Base-by-base conservation (phyloP, 2,888 invertebrate species). In the Ligdia adustata region DNA sequence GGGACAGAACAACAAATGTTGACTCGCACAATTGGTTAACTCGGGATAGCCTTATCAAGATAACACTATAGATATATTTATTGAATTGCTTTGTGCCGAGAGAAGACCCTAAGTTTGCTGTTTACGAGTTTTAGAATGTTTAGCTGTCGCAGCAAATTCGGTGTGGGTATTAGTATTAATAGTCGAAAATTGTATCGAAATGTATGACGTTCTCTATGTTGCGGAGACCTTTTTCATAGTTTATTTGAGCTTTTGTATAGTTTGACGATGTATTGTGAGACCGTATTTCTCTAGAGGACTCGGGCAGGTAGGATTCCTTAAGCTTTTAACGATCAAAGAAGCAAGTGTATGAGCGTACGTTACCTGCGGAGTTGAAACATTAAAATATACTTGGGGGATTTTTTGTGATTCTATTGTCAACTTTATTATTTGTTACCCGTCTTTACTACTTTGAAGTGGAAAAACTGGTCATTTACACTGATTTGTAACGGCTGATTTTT, bases 311-410 rank as follows among this genome's bases (percentile, higher is more conserved):
- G 28, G 28, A 42, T 31, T 32, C 38, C 15, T 27, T 27, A 38
- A 33, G 24, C 38, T 33, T 39, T 46, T 32, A 20, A 31, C 4
- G 27, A 27, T 26, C 31, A 42, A 48, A 37, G 45, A 31, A 47
- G 41, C 35, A 37, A 47, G 29, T 47, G 40, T 41, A 26, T 24
- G 16, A 20, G 24, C 33, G 33, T 13, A 28, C n/a, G 5, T 9
- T 41, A 45, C 47, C 41, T 48, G 48, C 32, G 14, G 27, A 37
- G 42, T 38, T 42, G 32, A 37, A 37, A 42, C 41, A 32, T 42
- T 42, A 35, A 20, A 37, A 47, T 34, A 7, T 40, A 37, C 41
- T 33, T 37, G 27, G n/a, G 12, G n/a, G 5, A 6, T 9, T 40
- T 29, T 34, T 35, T 41, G 20, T 31, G 28, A 26, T 35, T 11